Conservation (phyloP, 2,797 vertebrate genomes). For the Synanceia verrucosa region DNA sequence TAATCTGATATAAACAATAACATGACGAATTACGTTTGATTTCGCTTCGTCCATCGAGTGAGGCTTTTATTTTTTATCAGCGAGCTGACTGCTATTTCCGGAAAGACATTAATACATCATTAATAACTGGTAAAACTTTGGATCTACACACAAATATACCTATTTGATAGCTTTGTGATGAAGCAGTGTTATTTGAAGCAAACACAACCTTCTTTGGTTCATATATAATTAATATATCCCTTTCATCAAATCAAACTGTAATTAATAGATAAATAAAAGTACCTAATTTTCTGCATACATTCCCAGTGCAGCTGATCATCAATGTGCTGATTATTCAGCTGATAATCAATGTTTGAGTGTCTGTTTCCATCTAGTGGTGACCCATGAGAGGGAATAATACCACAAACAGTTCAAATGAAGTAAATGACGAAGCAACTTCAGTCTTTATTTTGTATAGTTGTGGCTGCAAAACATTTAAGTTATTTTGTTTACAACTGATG, state of each 20-base stretch:
- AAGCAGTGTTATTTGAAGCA: no score
- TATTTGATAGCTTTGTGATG: no score
- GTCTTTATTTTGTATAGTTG: slow-evolving; percentile 71
- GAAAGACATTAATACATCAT: slow-evolving; percentile 47
- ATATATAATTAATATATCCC: neutral
- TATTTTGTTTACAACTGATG: slow-evolving; percentile 76
- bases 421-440: slow-evolving; percentile 58
- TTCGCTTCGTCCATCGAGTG: neutral
- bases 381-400: neutral
- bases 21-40: neutral
- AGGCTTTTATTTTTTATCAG: slow-evolving; percentile 61
- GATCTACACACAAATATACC: slow-evolving; percentile 25
- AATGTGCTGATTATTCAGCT: neutral
- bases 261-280: neutral
- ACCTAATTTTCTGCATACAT: neutral
- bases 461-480: slow-evolving; percentile 67
- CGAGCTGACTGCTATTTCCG: slow-evolving; percentile 37
- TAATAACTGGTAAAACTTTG: slow-evolving; percentile 56
- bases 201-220: neutral
- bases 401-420: slow-evolving; percentile 11
- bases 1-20: no score
- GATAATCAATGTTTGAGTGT: neutral
- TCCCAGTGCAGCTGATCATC: neutral
- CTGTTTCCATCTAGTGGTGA: slow-evolving; percentile 67
- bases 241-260: neutral